Evolutionary conservation across 2,797 vertebrate genomes (phyloP), one percentile per base, ranked within the genome.

Genomic region (Choloepus didactylus): DNA sequence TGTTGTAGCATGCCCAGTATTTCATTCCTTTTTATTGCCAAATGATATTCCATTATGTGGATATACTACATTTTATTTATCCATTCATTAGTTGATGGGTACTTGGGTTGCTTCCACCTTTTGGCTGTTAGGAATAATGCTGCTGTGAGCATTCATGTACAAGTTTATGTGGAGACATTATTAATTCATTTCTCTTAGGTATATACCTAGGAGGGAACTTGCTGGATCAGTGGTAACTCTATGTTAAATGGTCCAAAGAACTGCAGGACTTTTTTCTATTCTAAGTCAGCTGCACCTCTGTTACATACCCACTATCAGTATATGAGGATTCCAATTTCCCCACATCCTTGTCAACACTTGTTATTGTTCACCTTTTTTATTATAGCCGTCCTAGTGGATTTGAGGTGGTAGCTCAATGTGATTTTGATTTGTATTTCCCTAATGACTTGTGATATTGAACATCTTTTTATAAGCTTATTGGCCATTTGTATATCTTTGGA

Each of bases 191-290:
- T 91, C 93, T 93, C 15, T 94, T 89, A 81, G 41, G 15, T 56
- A 25, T 86, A 18, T 41, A 88, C 62, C 60, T 90, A 44, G 77
- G 67, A 64, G 27, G 85, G 21, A n/a, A 90, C 67, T n/a, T 93
- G 21, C 76, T 80, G 31, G 72, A 81, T 96, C 80, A 49, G 62
- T 84, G 89, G 60, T 95, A 92, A 81, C 88, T 69, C 70, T 92
- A 14, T 73, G 44, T 31, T 81, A 75, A 75, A 27, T 9, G 4
- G 87, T n/a, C n/a, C n/a, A 84, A 91, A 81, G 73, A 97, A 82
- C 73, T 82, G n/a, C 76, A 89, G 69, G 83, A 56, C 44, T 56
- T 64, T 80, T 54, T 64, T 80, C 14, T 66, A 0, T 85, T 94
- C 86, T 86, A 91, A 35, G 82, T 72, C 16, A 9, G 12, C 44